A percentile compares a stretch with the other conserved stretches of the same genome.
Conservation (phyloP, 1,140 invertebrate genomes). For the Asbolus verrucosus region DNA sequence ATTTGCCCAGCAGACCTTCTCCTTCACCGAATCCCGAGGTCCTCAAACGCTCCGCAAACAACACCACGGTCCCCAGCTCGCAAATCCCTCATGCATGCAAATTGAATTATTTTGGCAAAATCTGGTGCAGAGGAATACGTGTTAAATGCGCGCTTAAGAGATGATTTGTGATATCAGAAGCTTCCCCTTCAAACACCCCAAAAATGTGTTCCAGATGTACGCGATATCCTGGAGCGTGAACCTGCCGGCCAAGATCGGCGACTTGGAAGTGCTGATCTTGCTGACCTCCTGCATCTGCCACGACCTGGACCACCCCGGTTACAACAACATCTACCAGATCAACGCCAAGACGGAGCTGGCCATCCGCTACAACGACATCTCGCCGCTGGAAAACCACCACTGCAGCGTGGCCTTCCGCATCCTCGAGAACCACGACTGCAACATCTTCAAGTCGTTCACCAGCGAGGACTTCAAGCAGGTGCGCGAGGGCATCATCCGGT, state of each 20-base stretch:
- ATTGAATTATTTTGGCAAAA: no score
- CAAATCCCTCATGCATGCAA: not conserved
- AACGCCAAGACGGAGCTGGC: slow-evolving; percentile 89
- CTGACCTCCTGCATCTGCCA: slow-evolving; percentile 90
- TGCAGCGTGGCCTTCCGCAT: slow-evolving; percentile 89
- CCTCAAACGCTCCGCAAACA: not conserved
- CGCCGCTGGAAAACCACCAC: slow-evolving; percentile 90
- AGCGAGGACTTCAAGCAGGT: slow-evolving; percentile 73
- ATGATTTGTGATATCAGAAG: no score
- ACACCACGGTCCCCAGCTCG: not conserved
- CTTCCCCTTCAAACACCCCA: no score
- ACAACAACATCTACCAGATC: slow-evolving; percentile 91
- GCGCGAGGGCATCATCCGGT: slow-evolving; percentile 86
- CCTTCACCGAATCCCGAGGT: not conserved
- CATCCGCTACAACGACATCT: slow-evolving; percentile 89
- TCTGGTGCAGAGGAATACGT: no score
- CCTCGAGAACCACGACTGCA: slow-evolving; percentile 80
- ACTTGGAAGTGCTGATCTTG: slow-evolving; percentile 82
- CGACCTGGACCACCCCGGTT: slow-evolving; percentile 92
- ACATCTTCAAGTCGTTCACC: slow-evolving; percentile 80
- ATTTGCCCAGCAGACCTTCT: not conserved
- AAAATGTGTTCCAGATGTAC: slow-evolving; percentile 77
- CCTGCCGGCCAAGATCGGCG: slow-evolving; percentile 76
- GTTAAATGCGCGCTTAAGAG: not conserved
- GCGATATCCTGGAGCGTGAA: slow-evolving; percentile 83